Evolutionary conservation across 2,888 invertebrate genomes (phyloP).

Genomic region (Gari tellinella): DNA sequence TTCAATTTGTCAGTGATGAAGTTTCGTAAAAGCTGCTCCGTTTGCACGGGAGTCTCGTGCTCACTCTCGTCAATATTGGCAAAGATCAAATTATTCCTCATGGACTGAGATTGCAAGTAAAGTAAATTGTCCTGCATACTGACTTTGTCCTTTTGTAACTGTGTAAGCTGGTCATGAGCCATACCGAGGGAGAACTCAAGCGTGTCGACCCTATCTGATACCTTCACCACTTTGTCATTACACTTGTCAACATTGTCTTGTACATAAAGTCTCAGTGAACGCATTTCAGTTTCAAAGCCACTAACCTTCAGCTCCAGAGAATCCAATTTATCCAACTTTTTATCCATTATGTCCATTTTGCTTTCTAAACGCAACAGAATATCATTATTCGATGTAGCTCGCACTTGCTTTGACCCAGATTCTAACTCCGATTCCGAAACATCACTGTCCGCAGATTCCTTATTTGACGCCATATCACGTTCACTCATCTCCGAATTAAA

Average conservation of each 20-base stretch:
- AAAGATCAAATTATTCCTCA: slow-evolving; percentile 15
- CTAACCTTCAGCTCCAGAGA: slow-evolving; percentile 18
- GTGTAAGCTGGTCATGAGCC: slow-evolving; percentile 15
- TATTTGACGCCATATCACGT: background rate
- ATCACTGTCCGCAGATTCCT: background rate
- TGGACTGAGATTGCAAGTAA: slow-evolving; percentile 12
- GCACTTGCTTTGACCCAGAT: background rate
- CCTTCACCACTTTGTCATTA: slow-evolving; percentile 9
- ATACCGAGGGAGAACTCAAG: slow-evolving; percentile 18
- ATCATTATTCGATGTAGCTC: background rate
- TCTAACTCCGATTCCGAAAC: slow-evolving; percentile 5
- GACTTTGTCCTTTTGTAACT: slow-evolving; percentile 3
- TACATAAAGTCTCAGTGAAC: slow-evolving; percentile 1
- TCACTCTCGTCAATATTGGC: slow-evolving; percentile 7
- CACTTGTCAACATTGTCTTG: slow-evolving; percentile 1
- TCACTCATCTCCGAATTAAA: background rate
- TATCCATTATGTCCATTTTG: slow-evolving; percentile 14
- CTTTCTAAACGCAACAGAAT: slow-evolving; percentile 2
- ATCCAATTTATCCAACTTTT: slow-evolving; percentile 10
- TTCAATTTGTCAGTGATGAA: too few species aligned
- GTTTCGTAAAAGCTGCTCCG: background rate
- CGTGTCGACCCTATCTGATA: slow-evolving; percentile 8
- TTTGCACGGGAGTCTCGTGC: slow-evolving; percentile 5
- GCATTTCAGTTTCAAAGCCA: slow-evolving; percentile 5
- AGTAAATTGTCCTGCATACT: slow-evolving; percentile 3